Evolutionary conservation across 2,888 invertebrate genomes (phyloP).

Genomic region (Lacanobia oleracea): DNA sequence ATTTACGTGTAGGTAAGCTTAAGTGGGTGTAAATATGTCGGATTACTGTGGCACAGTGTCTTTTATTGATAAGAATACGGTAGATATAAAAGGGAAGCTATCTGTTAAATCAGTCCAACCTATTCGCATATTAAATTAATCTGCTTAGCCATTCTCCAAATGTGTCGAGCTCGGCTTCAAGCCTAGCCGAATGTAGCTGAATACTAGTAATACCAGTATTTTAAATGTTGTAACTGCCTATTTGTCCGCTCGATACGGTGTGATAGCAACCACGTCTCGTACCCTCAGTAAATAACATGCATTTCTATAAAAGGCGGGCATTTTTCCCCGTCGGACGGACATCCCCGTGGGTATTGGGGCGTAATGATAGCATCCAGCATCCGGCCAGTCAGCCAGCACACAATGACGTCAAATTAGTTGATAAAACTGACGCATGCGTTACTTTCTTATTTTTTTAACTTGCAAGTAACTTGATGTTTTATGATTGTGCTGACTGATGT

Average conservation of each 20-base stretch:
- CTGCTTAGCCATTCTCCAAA: neutral
- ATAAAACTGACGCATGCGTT: slow-evolving; percentile 5
- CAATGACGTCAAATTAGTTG: slow-evolving; percentile 39
- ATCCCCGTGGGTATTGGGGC: slow-evolving; percentile 52
- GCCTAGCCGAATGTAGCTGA: too few species aligned
- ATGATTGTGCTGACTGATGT: too few species aligned
- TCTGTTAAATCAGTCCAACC: too few species aligned
- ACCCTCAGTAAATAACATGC: slow-evolving; percentile 62
- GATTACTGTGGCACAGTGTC: neutral
- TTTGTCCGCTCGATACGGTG: slow-evolving; percentile 27
- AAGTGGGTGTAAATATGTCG: neutral
- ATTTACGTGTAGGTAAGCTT: slow-evolving; percentile 5
- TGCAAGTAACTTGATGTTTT: neutral
- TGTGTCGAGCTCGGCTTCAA: neutral
- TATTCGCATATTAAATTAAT: too few species aligned
- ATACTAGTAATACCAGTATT: too few species aligned
- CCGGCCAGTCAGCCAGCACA: slow-evolving; percentile 14
- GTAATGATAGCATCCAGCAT: slow-evolving; percentile 54
- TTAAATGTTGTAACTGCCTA: too few species aligned
- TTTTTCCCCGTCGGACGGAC: slow-evolving; percentile 57
- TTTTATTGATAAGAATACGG: neutral
- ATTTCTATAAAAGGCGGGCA: slow-evolving; percentile 63
- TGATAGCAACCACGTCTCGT: slow-evolving; percentile 25
- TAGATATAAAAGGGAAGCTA: too few species aligned
- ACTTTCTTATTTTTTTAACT: slow-evolving; percentile 3